Evolutionary conservation across 2,113 vertebrate genomes (phyloP).

Genomic region (Eleginops maclovinus): DNA sequence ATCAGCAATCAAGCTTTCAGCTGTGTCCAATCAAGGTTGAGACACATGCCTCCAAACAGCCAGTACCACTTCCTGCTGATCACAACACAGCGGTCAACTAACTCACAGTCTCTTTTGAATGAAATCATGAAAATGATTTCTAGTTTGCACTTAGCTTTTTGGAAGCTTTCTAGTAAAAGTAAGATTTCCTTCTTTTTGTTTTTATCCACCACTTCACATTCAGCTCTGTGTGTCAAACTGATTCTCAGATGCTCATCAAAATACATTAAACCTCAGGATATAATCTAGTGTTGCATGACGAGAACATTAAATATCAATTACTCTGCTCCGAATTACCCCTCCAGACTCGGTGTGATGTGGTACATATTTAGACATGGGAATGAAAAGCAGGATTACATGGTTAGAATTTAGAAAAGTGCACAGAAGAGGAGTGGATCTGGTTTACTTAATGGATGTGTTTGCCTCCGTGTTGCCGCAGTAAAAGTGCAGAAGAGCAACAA

Average conservation of each 20-base stretch:
- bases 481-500: conserved; percentile 95
- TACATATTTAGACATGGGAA: conserved; percentile 61
- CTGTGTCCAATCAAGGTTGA: conserved; percentile 73
- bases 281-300: conserved; percentile 54
- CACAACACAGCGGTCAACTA: neutral
- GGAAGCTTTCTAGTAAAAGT: conserved; percentile 79
- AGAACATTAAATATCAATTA: conserved; percentile 79
- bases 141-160: conserved; percentile 69
- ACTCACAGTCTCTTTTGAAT: conserved; percentile 46
- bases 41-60: conserved; percentile 22
- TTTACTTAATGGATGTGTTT: conserved; percentile 33
- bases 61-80: conserved; percentile 21
- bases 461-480: conserved; percentile 81
- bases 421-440: neutral
- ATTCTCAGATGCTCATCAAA: conserved; percentile 55
- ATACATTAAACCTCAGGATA: conserved; percentile 62
- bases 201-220: neutral
- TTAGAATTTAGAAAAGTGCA: conserved; percentile 14
- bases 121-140: conserved; percentile 70
- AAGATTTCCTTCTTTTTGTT: conserved; percentile 63
- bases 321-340: conserved; percentile 48
- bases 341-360: conserved; percentile 40
- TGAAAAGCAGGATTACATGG: conserved; percentile 52
- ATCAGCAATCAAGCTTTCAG: conserved; percentile 65
- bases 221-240: conserved; percentile 22